phyloP scores from a whole-genome alignment of 2,797 vertebrate species.

The Hoplostethus mediterraneus region DNA sequence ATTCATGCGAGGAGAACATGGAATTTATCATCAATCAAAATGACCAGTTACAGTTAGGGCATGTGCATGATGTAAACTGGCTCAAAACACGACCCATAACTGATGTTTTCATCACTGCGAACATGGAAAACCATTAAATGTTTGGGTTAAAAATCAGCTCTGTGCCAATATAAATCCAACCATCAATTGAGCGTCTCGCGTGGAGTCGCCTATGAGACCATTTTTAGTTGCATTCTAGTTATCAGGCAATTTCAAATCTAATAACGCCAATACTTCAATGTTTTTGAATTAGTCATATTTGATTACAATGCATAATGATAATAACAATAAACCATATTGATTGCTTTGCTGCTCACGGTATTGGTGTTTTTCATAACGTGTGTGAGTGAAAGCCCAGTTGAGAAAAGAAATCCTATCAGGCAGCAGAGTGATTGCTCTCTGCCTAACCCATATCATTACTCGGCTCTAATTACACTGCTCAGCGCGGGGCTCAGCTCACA shows the following conservation, averaged over 20 bases:
- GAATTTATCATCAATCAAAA: neutral
- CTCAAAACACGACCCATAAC: neutral
- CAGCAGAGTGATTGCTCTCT: neutral
- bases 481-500: constrained; percentile 28
- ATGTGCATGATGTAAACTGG: neutral
- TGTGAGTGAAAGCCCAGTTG: neutral
- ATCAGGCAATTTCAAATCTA: neutral
- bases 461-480: constrained; percentile 43
- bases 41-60: neutral
- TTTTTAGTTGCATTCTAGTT: neutral
- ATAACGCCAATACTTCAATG: neutral
- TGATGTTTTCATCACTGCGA: neutral
- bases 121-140: neutral
- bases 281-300: neutral
- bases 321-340: constrained; percentile 7
- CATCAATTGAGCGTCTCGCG: neutral
- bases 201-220: neutral
- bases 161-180: neutral
- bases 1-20: neutral
- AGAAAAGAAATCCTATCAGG: constrained; percentile 7
- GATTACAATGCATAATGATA: neutral
- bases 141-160: neutral
- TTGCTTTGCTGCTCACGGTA: neutral
- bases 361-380: neutral
- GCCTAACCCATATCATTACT: constrained; percentile 19